Evolutionary conservation across 2,113 vertebrate genomes (phyloP).

Genomic region (Centropristis striata): DNA sequence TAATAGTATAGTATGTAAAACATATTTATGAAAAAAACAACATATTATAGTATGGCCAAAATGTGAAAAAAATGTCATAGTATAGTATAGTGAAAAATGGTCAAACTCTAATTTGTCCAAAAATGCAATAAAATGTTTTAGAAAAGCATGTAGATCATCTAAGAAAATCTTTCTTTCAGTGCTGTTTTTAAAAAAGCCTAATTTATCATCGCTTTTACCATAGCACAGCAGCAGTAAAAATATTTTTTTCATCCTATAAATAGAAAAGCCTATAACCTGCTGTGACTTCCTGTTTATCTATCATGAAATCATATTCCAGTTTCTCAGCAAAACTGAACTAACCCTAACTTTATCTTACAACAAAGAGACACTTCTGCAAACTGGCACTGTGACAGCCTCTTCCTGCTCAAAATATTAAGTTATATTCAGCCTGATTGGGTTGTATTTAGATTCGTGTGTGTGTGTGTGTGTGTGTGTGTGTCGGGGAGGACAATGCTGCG

Average conservation of each 20-base stretch:
- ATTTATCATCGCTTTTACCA: background rate
- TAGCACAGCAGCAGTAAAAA: background rate
- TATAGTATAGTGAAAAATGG: too few species aligned
- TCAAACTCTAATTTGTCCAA: too few species aligned
- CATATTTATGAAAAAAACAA: too few species aligned
- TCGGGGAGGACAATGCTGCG: conserved; percentile 55
- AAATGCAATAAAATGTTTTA: too few species aligned
- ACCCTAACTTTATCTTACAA: too few species aligned
- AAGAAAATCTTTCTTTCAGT: background rate
- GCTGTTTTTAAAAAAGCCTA: background rate
- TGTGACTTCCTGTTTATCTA: conserved; percentile 44
- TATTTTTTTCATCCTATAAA: background rate
- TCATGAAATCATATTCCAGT: conserved; percentile 30
- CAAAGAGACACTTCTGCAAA: background rate
- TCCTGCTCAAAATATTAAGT: background rate
- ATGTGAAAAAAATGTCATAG: too few species aligned
- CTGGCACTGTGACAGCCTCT: background rate
- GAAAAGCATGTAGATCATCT: too few species aligned
- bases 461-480: conserved; percentile 4
- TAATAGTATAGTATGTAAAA: too few species aligned
- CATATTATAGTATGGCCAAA: too few species aligned
- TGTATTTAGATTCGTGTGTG: conserved; percentile 11
- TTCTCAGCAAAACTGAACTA: background rate
- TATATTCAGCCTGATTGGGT: conserved; percentile 7
- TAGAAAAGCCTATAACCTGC: background rate